Evolutionary conservation across 2,113 vertebrate species (phyloP), one percentile per base, ranked within the genome.

Genomic region (Seriola quinqueradiata): DNA sequence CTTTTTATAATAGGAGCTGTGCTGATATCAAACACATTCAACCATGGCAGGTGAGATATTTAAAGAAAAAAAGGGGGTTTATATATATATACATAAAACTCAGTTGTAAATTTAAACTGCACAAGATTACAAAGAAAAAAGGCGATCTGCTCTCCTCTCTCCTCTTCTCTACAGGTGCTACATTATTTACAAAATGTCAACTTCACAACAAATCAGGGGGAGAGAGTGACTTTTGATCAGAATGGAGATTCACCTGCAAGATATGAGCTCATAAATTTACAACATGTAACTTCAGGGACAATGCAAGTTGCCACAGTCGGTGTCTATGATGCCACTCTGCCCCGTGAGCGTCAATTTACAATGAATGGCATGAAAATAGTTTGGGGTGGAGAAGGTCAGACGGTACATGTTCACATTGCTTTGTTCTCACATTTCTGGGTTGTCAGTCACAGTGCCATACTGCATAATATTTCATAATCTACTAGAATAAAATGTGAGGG

Each of bases 21-120:
- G 84, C 57, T 52, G 66, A 90, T 25, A n/a, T 11, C n/a, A 86
- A 48, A 73, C 48, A 92, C 57, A 92, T 92, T 72, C 69, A 93
- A 44, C 93, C 93, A 16, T 91, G 92, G 93, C 90, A 95, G 94
- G 95, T 96, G 42, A 94, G 91, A 38, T 59, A 8, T 42, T 36
- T 55, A 70, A 66, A 72, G n/a, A 23, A 10, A 25, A n/a, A 32
- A 21, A 11, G 4, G 4, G 8, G 0, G 19, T 50, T 63, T 42
- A 2, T 8, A 14, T 74, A 23, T n/a, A n/a, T n/a, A n/a, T n/a
- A 23, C 44, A 23, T 16, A 9, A 65, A 55, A 21, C 10, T 42
- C 10, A 16, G 16, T 11, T 44, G 14, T n/a, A 17, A 25, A 19
- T 25, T 38, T 3, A 55, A 32, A 58, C 34, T 4, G 28, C 9